These are phyloP conservation scores for Lasiurus cinereus DNA, from an alignment of 2,113 vertebrate species.

Conservation along the genomic window DNA sequence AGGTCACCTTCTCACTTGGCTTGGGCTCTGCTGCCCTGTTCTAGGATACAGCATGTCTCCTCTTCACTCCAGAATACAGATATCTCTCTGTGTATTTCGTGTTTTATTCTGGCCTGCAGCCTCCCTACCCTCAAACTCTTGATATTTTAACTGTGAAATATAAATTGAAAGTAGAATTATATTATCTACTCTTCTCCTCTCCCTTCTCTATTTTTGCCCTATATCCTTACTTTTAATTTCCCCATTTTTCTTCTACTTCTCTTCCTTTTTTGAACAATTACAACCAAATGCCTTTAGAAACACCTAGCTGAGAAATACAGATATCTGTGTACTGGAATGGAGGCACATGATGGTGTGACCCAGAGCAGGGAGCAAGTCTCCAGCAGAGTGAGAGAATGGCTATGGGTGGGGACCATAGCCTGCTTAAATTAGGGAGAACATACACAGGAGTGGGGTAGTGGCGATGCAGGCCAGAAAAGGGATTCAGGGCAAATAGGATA, in stretches of 20 bases:
- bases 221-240: background rate
- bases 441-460: accelerated
- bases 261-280: background rate
- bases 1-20: background rate
- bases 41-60: accelerated
- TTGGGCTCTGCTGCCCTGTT: background rate
- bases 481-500: background rate
- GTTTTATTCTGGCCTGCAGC: background rate
- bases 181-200: background rate
- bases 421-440: background rate
- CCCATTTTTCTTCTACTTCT: background rate
- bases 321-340: background rate
- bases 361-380: background rate
- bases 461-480: background rate
- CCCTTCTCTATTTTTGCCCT: background rate
- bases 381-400: background rate
- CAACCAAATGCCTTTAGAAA: background rate
- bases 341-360: background rate
- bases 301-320: no score
- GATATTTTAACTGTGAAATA: background rate
- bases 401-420: background rate
- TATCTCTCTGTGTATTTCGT: background rate
- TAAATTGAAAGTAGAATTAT: background rate
- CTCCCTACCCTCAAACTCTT: background rate
- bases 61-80: background rate